These are phyloP conservation scores for Macrophya alboannulata DNA, from an alignment of 2,888 invertebrate genomes.

Conservation along the genomic window DNA sequence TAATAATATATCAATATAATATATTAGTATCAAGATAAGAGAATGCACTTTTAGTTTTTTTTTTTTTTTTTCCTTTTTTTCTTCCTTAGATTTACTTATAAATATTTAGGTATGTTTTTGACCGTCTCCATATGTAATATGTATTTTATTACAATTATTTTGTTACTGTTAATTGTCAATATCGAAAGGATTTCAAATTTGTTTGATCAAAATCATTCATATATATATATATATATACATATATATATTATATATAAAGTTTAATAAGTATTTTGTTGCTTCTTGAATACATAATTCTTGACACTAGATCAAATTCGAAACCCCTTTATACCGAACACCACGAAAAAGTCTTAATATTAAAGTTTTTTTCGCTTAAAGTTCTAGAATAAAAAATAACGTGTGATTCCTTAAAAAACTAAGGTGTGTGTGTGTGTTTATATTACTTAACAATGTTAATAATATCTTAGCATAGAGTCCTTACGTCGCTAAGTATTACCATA, in stretches of 20 bases:
- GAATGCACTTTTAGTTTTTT: conserved; percentile 64
- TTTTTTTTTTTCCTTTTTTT: conserved; percentile 33
- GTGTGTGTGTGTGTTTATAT: conserved; percentile 59
- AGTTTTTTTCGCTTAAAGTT: conserved; percentile 49
- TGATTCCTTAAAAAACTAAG: conserved; percentile 59
- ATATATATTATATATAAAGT: not conserved
- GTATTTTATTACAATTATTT: conserved; percentile 48
- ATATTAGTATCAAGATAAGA: conserved; percentile 67
- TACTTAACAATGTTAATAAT: conserved; percentile 44
- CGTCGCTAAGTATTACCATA: conserved; percentile 40
- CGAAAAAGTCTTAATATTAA: conserved; percentile 44
- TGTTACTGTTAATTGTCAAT: conserved; percentile 40
- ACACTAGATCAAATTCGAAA: conserved; percentile 41
- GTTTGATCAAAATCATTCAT: conserved; percentile 23
- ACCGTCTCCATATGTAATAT: conserved; percentile 55
- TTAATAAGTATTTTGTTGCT: conserved; percentile 44
- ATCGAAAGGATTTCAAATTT: conserved; percentile 48
- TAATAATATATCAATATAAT: conserved; percentile 67
- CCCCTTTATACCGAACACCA: conserved; percentile 39
- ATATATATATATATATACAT: not conserved
- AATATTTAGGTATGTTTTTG: conserved; percentile 58
- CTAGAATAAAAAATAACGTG: conserved; percentile 61
- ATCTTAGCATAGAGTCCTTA: conserved; percentile 48
- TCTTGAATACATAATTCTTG: conserved; percentile 23
- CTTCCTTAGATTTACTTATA: conserved; percentile 53